phyloP scores from a whole-genome alignment of 2,888 invertebrate species.

The Zootermopsis nevadensis region DNA sequence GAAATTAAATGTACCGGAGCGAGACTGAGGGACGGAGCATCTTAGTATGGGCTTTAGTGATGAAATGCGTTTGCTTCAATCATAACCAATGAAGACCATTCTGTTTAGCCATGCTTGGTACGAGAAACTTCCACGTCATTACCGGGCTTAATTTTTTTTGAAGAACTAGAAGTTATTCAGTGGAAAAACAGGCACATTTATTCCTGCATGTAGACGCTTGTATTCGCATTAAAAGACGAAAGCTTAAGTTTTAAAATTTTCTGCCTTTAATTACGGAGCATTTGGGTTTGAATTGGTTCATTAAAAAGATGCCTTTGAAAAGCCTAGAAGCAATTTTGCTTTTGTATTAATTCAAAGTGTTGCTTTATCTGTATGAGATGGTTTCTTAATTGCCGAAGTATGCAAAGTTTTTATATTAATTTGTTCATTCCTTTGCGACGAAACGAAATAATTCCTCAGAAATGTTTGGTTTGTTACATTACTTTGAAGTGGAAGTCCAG shows the following conservation, averaged over 20 bases:
- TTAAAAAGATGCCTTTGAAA: conserved; percentile 47
- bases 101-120: background rate
- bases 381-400: conserved; percentile 1
- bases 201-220: background rate
- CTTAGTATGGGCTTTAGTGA: background rate
- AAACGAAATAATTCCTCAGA: background rate
- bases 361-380: conserved; percentile 6
- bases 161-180: background rate
- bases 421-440: background rate
- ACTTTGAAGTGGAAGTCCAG: background rate
- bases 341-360: conserved; percentile 28
- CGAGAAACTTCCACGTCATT: background rate
- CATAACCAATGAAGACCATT: background rate
- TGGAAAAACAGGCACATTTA: background rate
- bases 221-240: conserved; percentile 2
- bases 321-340: conserved; percentile 29
- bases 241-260: conserved; percentile 35
- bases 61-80: background rate
- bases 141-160: background rate
- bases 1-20: background rate
- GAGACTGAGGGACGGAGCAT: background rate
- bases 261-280: conserved; percentile 45
- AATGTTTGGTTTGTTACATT: conserved; percentile 14
- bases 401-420: background rate
- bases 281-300: conserved; percentile 48